These are phyloP conservation scores for Epizoanthus ramosus DNA, from an alignment of 92 coral and sea anemone genomes.

Conservation along the genomic window DNA sequence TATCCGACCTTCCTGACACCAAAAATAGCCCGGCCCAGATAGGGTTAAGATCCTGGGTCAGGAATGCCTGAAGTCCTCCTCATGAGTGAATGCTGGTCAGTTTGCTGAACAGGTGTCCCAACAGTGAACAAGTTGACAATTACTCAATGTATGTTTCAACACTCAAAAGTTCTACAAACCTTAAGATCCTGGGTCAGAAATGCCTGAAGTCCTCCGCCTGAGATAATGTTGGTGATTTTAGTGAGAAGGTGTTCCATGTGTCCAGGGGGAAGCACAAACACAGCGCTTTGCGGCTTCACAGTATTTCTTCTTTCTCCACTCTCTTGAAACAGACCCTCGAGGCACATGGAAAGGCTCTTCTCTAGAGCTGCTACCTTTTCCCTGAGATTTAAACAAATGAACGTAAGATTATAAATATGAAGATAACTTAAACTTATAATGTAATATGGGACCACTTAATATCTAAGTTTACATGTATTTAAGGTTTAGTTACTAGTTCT, in stretches of 20 bases:
- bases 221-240: slow-evolving; percentile 43
- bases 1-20: slow-evolving; percentile 17
- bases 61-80: slow-evolving; percentile 51
- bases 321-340: slow-evolving; percentile 55
- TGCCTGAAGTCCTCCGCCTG: slow-evolving; percentile 43
- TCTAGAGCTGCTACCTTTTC: slow-evolving; percentile 56
- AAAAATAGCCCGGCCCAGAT: no score
- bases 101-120: slow-evolving; percentile 63
- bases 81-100: slow-evolving; percentile 35
- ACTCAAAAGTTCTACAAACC: slow-evolving; percentile 43
- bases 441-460: not conserved
- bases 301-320: slow-evolving; percentile 5
- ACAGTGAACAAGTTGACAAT: not conserved
- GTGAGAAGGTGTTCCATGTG: slow-evolving; percentile 69
- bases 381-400: slow-evolving; percentile 32
- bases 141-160: not conserved
- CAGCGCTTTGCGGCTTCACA: slow-evolving; percentile 1
- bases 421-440: not conserved
- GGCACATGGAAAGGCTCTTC: slow-evolving; percentile 60
- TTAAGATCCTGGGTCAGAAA: slow-evolving; percentile 63
- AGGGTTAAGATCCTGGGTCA: slow-evolving; percentile 57
- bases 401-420: not conserved
- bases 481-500: no score
- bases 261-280: slow-evolving; percentile 66
- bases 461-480: not conserved